Evolutionary conservation across 2,113 vertebrate genomes (phyloP), one percentile per base, ranked within the genome.

Genomic region (Emydura subglobosa): DNA sequence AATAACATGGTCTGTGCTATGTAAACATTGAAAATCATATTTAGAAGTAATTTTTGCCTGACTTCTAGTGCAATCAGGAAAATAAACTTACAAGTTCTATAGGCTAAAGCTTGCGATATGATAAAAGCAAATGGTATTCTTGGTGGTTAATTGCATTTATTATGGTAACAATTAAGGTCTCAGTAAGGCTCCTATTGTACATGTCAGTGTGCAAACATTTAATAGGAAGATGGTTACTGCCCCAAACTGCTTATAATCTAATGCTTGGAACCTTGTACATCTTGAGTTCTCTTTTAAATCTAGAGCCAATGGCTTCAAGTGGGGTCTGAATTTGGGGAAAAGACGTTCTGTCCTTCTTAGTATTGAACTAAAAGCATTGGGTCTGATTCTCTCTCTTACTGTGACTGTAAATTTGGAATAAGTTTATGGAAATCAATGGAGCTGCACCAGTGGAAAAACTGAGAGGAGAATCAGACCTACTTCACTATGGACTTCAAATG

Each of bases 371-470:
- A 29, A 79, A 19, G 4, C 39, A 29, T 57, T 31, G 68, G 42
- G 29, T 34, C 10, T 14, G 16, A 6, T 34, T 72, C 42, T 53
- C 21, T 42, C 3, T 29, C n/a, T 85, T 78, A 76, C 39, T 25
- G 31, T 0, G 1, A 89, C 10, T 10, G 49, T 78, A 68, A 44
- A 25, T 0, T 0, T 86, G 59, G 14, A 42, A n/a, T 55, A 24
- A 68, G 80, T 85, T 79, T 61, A 49, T 87, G 49, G 79, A 44
- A 14, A 14, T 78, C 42, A 47, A 29, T 78, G 44, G 44, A 29
- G 13, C 44, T 49, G 24, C 25, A 78, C 44, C 24, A 47, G 19
- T 54, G 49, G 50, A 87, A 85, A 44, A 51, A 61, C 27, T 61
- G 14, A 72, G 83, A 13, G 25, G 50, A 91, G 92, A 88, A 74